Conservation (phyloP, 2,888 invertebrate genomes). For the Limenitis camilla region DNA sequence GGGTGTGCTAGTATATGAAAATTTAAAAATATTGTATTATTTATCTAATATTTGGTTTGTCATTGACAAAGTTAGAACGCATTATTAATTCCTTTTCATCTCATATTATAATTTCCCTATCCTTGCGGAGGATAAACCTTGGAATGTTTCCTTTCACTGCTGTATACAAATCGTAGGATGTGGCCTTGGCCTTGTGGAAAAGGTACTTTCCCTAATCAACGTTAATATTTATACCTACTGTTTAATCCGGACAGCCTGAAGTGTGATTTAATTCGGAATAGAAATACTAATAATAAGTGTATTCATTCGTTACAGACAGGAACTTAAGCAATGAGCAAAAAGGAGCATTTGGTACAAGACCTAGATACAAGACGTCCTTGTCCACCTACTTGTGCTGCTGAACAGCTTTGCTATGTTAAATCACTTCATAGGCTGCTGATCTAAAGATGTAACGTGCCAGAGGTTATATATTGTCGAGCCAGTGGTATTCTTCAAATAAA, state of each 20-base stretch:
- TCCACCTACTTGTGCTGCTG: too few species aligned
- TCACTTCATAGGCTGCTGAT: too few species aligned
- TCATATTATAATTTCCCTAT: constrained; percentile 32
- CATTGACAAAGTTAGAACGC: constrained; percentile 9
- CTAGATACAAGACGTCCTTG: too few species aligned
- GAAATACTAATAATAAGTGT: too few species aligned
- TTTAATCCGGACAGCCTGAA: not conserved
- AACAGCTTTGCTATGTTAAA: too few species aligned
- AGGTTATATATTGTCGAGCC: too few species aligned
- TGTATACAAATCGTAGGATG: constrained; percentile 40
- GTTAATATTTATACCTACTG: constrained; percentile 4
- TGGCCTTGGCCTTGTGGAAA: constrained; percentile 46
- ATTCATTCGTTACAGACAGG: too few species aligned
- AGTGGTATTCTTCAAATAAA: not conserved
- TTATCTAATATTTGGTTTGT: not conserved
- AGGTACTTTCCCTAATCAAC: constrained; percentile 27
- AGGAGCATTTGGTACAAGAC: too few species aligned
- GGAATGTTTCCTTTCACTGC: constrained; percentile 45
- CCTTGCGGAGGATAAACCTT: constrained; percentile 44
- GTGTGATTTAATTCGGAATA: too few species aligned
- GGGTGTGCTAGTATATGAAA: not conserved
- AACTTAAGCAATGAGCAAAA: too few species aligned
- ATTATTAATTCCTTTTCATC: constrained; percentile 23
- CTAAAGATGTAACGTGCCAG: too few species aligned
- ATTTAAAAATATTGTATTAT: too few species aligned